Evolutionary conservation across 2,113 vertebrate genomes (phyloP), one percentile per base, ranked within the genome.

Genomic region (Lynx canadensis): DNA sequence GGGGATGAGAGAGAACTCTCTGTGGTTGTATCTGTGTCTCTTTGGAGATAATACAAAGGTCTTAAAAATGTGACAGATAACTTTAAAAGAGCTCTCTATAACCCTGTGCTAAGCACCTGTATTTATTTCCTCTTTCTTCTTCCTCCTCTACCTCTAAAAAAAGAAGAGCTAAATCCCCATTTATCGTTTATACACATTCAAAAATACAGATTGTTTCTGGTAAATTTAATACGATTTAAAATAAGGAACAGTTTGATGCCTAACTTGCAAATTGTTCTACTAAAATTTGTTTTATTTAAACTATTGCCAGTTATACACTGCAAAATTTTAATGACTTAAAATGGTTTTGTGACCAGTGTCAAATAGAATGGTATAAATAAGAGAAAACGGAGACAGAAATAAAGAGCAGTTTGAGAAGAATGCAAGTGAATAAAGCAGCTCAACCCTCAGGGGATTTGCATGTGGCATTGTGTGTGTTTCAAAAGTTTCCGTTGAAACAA

Each of bases 61-160:
- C 81, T 94, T 94, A 71, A 60, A 60, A 60, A 89, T 83, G 41
- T 93, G 55, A 91, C 76, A 73, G 60, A 86, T 95, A 96, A 89
- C 60, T 95, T 85, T 82, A 45, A 63, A 94, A 94, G 78, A 94
- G 14, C 76, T 96, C 96, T 90, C 4, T 91, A 76, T 91, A 95
- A 96, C 95, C 25, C 76, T 80, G 18, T 96, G 76, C 94, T 91
- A 84, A 97, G 71, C 98, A 98, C 97, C 98, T 98, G 97, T 97
- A 94, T 97, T 97, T 97, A 97, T 98, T 98, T 98, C 98, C 97
- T 97, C 97, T 98, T 98, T 98, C 88, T 98, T 97, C 97, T 98
- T 98, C 98, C 95, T 97, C 98, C 97, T 97, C 76, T 94, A 86
- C 81, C 94, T 96, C 98, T 97, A 98, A 97, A 98, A 98, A 98